Evolutionary conservation across 2,888 invertebrate species (phyloP).

Genomic region (Melipona bicolor): DNA sequence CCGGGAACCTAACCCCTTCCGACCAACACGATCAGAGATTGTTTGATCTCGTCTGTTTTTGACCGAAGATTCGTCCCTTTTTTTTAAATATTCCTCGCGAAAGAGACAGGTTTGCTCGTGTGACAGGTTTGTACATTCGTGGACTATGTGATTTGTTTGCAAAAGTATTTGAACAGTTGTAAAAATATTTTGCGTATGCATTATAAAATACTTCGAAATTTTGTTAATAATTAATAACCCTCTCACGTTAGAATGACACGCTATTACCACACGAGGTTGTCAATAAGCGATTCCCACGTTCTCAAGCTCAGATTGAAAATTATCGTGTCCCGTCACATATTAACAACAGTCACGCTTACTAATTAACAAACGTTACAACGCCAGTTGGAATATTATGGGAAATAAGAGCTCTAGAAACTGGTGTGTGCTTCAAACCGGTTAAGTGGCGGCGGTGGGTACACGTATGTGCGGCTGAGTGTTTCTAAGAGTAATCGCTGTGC

Average conservation of each 20-base stretch:
- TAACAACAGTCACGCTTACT: no score
- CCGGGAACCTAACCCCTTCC: not conserved
- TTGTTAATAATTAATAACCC: no score
- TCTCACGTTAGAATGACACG: no score
- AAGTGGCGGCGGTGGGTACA: conserved; percentile 2
- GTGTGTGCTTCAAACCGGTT: conserved; percentile 9
- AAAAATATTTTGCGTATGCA: no score
- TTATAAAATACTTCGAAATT: no score
- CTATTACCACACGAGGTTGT: no score
- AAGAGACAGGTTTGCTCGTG: not conserved
- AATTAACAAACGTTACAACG: no score
- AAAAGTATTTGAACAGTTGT: no score
- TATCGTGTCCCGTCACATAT: no score
- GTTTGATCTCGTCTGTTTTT: not conserved
- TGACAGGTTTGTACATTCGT: not conserved
- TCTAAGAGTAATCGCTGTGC: conserved; percentile 15
- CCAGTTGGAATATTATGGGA: conserved; percentile 2
- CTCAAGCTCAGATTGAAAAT: no score
- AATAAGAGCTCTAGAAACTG: conserved; percentile 10
- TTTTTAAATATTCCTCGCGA: not conserved
- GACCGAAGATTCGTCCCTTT: not conserved
- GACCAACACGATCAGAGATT: not conserved
- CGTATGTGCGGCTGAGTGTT: conserved; percentile 11
- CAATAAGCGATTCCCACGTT: no score
- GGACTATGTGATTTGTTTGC: no score